These are phyloP conservation scores for Nanorana parkeri DNA, from an alignment of 2,113 vertebrate species.

Conservation along the genomic window DNA sequence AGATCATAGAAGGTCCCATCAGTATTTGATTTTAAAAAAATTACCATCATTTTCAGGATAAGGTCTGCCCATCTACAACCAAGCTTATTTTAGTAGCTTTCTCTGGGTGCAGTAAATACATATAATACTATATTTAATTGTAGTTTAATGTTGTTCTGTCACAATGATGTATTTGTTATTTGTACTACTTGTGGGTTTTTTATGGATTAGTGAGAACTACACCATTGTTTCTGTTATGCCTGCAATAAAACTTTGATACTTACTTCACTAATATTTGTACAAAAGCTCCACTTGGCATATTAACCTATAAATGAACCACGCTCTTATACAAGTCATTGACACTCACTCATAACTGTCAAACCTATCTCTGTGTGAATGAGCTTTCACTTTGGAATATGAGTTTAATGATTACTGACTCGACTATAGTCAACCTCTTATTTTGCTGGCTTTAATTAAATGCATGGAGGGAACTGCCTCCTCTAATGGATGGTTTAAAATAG, in stretches of 20 bases:
- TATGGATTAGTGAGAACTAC: too few species aligned
- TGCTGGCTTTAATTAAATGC: conserved; percentile 50
- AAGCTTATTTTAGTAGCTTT: too few species aligned
- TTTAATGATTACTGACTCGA: conserved; percentile 21
- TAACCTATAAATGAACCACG: conserved; percentile 15
- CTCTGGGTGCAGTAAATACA: too few species aligned
- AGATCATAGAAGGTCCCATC: too few species aligned
- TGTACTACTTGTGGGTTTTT: too few species aligned
- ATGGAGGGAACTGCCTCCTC: conserved; percentile 17
- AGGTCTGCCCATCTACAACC: too few species aligned
- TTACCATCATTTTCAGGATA: too few species aligned
- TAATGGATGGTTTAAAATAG: conserved; percentile 46
- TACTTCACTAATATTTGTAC: conserved; percentile 4
- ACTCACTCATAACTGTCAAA: background rate
- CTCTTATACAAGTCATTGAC: conserved; percentile 10
- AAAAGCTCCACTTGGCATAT: conserved; percentile 4
- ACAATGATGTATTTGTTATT: too few species aligned
- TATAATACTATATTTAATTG: too few species aligned
- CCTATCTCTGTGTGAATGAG: conserved; percentile 14
- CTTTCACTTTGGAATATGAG: background rate
- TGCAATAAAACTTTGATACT: background rate
- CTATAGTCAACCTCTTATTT: conserved; percentile 19
- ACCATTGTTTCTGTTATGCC: background rate
- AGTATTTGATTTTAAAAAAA: too few species aligned
- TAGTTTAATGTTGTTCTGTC: too few species aligned